Conservation (phyloP, 2,797 vertebrate species). For the Anniella stebbinsi region DNA sequence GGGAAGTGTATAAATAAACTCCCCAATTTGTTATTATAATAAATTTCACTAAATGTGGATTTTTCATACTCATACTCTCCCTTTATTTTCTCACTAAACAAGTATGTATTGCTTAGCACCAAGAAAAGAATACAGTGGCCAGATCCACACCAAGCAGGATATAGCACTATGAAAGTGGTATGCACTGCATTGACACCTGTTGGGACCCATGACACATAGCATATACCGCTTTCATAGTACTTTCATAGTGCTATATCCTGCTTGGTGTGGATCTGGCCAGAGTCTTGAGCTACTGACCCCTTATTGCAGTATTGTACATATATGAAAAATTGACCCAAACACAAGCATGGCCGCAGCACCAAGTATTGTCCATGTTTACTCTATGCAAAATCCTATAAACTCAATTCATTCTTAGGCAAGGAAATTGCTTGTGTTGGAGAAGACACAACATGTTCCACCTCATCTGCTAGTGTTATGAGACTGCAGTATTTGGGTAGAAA, state of each 20-base stretch:
- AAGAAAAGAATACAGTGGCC: neutral
- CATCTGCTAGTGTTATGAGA: neutral
- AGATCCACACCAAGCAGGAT: too few species aligned
- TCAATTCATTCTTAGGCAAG: neutral
- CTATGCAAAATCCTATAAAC: neutral
- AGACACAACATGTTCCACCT: neutral
- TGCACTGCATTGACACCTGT: too few species aligned
- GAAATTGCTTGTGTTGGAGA: neutral
- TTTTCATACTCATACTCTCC: slow-evolving; percentile 42
- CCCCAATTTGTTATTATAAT: slow-evolving; percentile 34
- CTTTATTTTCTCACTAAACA: neutral
- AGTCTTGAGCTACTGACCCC: neutral
- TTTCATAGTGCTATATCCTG: too few species aligned
- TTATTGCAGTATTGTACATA: neutral
- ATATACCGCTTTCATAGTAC: too few species aligned
- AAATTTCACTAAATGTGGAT: slow-evolving; percentile 55
- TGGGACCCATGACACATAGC: too few species aligned
- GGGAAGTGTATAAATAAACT: slow-evolving; percentile 55
- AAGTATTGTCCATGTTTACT: neutral
- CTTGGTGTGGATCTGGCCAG: too few species aligned
- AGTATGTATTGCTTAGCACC: neutral
- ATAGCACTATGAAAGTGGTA: too few species aligned
- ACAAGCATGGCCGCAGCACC: neutral
- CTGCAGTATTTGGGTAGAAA: neutral
- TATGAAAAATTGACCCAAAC: neutral